Percentiles rank a stretch among this genome's conserved stretches.
phyloP scores from a whole-genome alignment of 2,113 vertebrate genomes.

The Siniperca knerii region DNA sequence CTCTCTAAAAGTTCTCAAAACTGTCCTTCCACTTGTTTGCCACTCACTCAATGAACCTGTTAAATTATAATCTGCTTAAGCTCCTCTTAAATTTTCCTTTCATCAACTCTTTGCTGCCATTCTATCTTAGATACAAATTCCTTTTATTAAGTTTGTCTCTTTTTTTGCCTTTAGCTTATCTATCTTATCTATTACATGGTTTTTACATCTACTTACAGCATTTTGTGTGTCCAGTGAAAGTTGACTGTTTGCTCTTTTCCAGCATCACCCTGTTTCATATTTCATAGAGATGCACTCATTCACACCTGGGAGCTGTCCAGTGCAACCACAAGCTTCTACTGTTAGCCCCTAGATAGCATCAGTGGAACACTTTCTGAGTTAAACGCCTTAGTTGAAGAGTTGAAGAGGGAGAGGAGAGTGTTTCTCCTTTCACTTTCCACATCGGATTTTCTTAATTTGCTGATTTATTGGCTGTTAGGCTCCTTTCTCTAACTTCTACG shows the following conservation, averaged over 20 bases:
- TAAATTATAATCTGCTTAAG: neutral
- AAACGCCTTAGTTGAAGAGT: conserved; percentile 16
- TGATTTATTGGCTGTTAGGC: neutral
- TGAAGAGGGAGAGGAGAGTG: conserved; percentile 2
- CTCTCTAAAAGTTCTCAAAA: neutral
- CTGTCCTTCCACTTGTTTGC: neutral
- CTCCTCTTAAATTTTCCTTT: neutral
- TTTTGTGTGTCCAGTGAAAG: conserved; percentile 20
- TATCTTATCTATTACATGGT: neutral
- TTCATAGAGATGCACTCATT: conserved; percentile 40
- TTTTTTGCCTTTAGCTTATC: neutral
- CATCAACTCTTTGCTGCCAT: neutral
- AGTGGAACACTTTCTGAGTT: conserved; percentile 36
- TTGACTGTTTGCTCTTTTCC: conserved; percentile 22
- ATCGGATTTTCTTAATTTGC: conserved; percentile 23
- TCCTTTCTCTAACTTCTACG: neutral
- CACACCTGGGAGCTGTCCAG: conserved; percentile 19
- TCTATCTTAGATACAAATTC: neutral
- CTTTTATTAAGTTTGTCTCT: neutral
- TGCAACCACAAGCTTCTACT: conserved; percentile 42
- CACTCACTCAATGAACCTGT: neutral
- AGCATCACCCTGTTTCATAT: conserved; percentile 46
- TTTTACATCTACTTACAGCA: conserved; percentile 12
- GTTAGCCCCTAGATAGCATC: conserved; percentile 51
- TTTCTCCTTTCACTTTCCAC: conserved; percentile 41